Evolutionary conservation across 2,113 vertebrate genomes (phyloP), one percentile per base, ranked within the genome.

Genomic region (Riparia riparia): DNA sequence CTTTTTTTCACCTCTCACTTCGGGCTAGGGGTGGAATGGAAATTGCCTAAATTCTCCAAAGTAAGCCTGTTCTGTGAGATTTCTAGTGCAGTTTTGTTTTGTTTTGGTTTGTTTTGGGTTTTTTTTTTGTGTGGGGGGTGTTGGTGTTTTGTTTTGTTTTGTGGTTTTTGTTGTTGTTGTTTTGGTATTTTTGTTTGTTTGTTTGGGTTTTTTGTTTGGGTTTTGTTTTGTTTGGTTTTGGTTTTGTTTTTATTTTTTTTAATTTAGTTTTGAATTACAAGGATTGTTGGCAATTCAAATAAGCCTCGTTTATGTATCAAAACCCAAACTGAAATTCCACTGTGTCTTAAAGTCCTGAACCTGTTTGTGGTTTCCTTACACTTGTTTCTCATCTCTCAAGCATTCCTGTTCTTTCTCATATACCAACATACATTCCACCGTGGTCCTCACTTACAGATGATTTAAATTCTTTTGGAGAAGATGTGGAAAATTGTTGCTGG

Each of bases 291-390:
- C 28, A 95, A 72, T 87, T 89, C 57, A 91, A 58, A 70, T 87
- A 81, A 94, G 50, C 49, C 42, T 89, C 3, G 20, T 74, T 94
- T 92, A 85, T 92, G 41, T 68, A 88, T 95, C 68, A 91, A 73
- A 95, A 78, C 57, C 32, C 32, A 86, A 90, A 77, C 51, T 71
- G 58, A 89, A 94, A 70, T 88, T 86, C 68, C 47, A 21, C n/a
- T 74, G 92, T 60, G 76, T 21, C 19, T 93, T 78, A n/a, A 34
- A 68, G 21, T 90, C 32, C 70, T 14, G 2, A 87, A 73, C 11
- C 19, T 77, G 39, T 73, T 94, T 57, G 58, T 2, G 3, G 18
- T 93, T 89, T 94, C 21, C 56, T 91, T 89, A 63, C 61, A 34
- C 87, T 91, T 88, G 73, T 56, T 89, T 90, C 49, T 92, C 20